phyloP scores from a whole-genome alignment of 2,113 vertebrate genomes.

The Porphyrio hochstetteri region DNA sequence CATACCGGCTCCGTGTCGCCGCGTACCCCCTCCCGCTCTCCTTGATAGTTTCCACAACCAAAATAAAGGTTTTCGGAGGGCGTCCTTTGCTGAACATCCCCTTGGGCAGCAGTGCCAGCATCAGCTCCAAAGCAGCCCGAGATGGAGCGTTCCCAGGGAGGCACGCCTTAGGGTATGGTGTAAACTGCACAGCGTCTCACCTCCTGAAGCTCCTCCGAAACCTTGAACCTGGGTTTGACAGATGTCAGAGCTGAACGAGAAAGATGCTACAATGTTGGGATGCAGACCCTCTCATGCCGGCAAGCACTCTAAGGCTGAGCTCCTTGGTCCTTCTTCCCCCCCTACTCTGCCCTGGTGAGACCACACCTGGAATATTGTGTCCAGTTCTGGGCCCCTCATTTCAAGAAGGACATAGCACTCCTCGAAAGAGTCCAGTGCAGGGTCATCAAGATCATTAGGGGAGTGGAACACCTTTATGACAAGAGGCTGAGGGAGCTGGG shows the following conservation, averaged over 20 bases:
- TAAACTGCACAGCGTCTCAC: accelerated
- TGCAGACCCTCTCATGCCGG: background rate
- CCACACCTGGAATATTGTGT: no score
- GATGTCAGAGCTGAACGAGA: background rate
- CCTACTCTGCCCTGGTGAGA: no score
- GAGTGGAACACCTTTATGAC: no score
- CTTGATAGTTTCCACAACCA: background rate
- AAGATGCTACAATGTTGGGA: accelerated
- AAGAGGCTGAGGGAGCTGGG: no score
- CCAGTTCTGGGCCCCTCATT: no score
- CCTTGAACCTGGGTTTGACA: background rate
- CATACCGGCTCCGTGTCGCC: accelerated
- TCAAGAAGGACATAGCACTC: no score
- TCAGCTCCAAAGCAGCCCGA: background rate
- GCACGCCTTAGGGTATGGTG: background rate
- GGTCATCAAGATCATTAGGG: no score
- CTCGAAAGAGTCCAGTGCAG: no score
- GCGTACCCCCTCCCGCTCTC: background rate
- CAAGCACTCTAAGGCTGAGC: background rate
- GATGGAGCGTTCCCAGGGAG: background rate
- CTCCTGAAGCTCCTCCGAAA: background rate
- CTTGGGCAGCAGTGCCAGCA: background rate
- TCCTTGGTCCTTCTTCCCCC: background rate
- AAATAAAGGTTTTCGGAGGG: background rate
- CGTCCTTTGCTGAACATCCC: background rate